Conservation (phyloP, 2,113 vertebrate species). For the Sinocyclocheilus grahami region DNA sequence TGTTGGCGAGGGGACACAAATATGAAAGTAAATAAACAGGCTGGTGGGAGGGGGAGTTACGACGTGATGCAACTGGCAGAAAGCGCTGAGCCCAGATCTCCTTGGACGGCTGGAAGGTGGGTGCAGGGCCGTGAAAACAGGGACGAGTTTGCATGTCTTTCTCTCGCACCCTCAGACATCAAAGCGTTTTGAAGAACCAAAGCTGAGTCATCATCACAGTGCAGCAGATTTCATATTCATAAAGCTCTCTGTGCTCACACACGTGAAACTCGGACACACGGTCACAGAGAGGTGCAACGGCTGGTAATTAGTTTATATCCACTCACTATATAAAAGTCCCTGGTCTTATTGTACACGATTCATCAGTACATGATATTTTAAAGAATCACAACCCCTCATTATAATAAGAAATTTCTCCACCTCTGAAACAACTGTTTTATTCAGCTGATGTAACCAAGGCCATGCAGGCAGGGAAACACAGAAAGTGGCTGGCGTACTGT, state of each 20-base stretch:
- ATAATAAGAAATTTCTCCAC: neutral
- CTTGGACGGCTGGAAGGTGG: neutral
- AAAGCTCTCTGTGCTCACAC: constrained; percentile 18
- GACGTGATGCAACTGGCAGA: constrained; percentile 55
- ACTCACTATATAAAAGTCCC: neutral
- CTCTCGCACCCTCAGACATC: constrained; percentile 40
- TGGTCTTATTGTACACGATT: neutral
- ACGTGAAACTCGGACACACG: neutral
- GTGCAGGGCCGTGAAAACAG: neutral
- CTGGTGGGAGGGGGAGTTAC: constrained; percentile 1
- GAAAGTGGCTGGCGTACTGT: neutral
- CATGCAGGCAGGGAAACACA: neutral
- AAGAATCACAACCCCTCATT: neutral
- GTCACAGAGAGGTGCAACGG: neutral
- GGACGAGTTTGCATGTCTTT: constrained; percentile 8
- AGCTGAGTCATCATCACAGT: constrained; percentile 41
- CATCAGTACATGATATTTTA: neutral
- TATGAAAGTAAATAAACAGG: constrained; percentile 52
- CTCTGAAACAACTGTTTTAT: neutral
- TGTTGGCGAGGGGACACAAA: constrained; percentile 44
- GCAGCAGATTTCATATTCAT: constrained; percentile 9
- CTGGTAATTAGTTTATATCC: neutral
- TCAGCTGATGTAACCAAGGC: neutral
- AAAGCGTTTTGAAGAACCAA: constrained; percentile 39
- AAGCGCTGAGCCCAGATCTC: constrained; percentile 41